Evolutionary conservation across 2,113 vertebrate species (phyloP), one percentile per base, ranked within the genome.

Genomic region (Otocyon megalotis): DNA sequence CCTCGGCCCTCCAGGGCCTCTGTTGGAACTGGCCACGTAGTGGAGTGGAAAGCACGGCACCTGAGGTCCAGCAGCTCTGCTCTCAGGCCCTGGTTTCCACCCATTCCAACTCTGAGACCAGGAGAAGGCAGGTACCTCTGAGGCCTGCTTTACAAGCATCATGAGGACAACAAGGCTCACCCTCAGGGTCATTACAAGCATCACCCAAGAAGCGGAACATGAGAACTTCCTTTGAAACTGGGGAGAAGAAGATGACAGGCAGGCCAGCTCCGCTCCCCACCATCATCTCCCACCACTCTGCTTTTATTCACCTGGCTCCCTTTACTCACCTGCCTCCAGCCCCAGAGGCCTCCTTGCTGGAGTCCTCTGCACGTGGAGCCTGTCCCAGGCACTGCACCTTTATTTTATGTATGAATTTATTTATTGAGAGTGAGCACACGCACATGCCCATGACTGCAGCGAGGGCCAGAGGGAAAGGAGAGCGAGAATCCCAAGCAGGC

Each of bases 301-400:
- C 43, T 28, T 19, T 12, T 5, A 20, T 9, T 17, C 16, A 10
- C 0, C 22, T 32, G 14, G 5, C 15, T 22, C 32, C 56, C 8
- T 26, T 22, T 58, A 1, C 5, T 62, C 24, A 3, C 16, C 6
- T 6, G 15, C 16, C 37, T 56, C 85, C 50, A 9, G 9, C 19
- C 50, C 43, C n/a, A 0, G 0, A 0, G 77, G 24, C n/a, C 4
- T 32, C 22, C 56, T 58, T n/a, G 24, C 60, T 54, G 12, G 35
- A 48, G 19, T 56, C 28, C 30, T 19, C 32, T 8, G 28, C 4
- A 7, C 3, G 1, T 26, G 6, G 43, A 30, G 12, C 3, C 3
- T 2, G 13, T 1, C 16, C 24, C 9, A 62, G 10, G 1, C 13
- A 22, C 1, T 6, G 26, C 62, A 28, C 6, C 7, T 37, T 50